Base-by-base conservation (phyloP, 2,113 vertebrate genomes). In the Heliornis fulica region DNA sequence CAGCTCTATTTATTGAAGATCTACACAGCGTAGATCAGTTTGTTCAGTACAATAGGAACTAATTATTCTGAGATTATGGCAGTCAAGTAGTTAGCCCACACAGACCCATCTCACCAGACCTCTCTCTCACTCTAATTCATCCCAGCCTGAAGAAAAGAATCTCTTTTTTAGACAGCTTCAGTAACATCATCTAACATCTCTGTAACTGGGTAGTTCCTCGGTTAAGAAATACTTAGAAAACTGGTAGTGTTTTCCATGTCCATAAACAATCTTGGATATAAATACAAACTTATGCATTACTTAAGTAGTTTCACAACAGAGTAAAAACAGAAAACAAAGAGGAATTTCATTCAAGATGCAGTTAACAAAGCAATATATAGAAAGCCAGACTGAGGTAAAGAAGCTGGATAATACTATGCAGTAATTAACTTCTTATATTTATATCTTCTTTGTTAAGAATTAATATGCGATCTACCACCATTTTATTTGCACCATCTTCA, bases 21-120 rank as follows among this genome's bases (percentile, higher is more conserved):
- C 22, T 65, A 61, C 22, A 70, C 14, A 87, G 9, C 0, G 2
- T 45, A 68, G 77, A 64, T 54, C 72, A 63, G 6, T 56, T 59
- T 51, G 19, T 38, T 65, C 12, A 34, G 9, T 36, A 46, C 3
- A 54, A 46, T 4, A 34, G 9, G 12, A 75, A 63, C 63, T 12
- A 28, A 32, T 65, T 63, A 56, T 56, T 50, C 48, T 40, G 21
- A 60, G 14, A 65, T 88, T 45, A 48, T 54, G 13, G 28, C 15
- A 61, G 40, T 26, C 23, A 48, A 4, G 4, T 21, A 71, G n/a
- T 40, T 65, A 25, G 13, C 32, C 29, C 18, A 41, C 10, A 34
- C 0, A 1, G 15, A n/a, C 13, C 2, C 9, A 34, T 34, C 22
- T 66, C 59, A 11, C 46, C 28, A 9, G 22, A 63, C 7, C 17